Conservation (phyloP, 2,888 invertebrate species). For the Macaria notata region DNA sequence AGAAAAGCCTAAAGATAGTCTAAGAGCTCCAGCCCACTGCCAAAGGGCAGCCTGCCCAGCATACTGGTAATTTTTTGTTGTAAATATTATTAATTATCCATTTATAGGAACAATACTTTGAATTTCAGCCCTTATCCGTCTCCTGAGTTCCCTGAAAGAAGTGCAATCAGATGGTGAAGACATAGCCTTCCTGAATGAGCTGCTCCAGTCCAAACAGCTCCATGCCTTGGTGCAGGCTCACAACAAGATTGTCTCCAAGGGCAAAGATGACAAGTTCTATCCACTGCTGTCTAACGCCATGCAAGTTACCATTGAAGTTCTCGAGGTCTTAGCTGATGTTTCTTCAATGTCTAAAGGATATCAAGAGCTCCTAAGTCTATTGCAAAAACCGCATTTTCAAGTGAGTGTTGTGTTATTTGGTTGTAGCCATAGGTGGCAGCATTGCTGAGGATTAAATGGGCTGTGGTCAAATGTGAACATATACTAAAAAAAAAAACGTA, state of each 20-base stretch:
- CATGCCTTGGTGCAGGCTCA: constrained; percentile 95
- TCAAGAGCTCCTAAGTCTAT: constrained; percentile 89
- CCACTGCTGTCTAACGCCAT: constrained; percentile 93
- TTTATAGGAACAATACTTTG: no score
- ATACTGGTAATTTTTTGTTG: no score
- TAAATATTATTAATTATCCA: no score
- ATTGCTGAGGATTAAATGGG: no score
- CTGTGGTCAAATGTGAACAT: no score
- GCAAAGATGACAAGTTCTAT: constrained; percentile 92
- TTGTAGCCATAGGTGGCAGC: no score
- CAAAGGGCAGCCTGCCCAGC: no score
- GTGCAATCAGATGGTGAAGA: constrained; percentile 92
- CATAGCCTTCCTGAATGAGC: constrained; percentile 91
- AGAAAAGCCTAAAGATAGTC: no score
- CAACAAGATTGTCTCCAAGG: constrained; percentile 92
- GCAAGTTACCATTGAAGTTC: constrained; percentile 90
- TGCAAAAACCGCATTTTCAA: constrained; percentile 94
- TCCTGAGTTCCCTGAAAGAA: constrained; percentile 92
- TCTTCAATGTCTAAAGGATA: constrained; percentile 87
- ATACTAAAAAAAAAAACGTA: no score
- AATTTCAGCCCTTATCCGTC: constrained; percentile 87
- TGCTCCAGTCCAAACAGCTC: constrained; percentile 93
- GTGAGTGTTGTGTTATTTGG: constrained; percentile 62
- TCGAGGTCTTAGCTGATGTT: constrained; percentile 87
- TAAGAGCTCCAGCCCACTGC: no score